phyloP scores from a whole-genome alignment of 2,113 vertebrate genomes.

The Xenopus borealis region DNA sequence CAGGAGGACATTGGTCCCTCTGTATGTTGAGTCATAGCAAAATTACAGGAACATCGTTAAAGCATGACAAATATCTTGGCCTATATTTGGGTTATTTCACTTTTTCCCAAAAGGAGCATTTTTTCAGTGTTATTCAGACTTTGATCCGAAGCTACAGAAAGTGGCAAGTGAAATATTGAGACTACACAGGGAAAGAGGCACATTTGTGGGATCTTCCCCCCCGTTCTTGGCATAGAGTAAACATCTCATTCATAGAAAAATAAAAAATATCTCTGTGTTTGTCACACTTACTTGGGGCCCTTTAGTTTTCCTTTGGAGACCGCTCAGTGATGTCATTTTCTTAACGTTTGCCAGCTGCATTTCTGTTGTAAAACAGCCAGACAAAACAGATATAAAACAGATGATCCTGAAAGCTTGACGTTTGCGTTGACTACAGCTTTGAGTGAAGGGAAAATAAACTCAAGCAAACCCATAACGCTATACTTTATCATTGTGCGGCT shows the following conservation, averaged over 20 bases:
- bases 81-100: constrained; percentile 8
- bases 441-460: constrained; percentile 59
- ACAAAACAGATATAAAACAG: constrained; percentile 68
- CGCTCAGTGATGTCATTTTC: constrained; percentile 67
- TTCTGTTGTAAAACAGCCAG: constrained; percentile 65
- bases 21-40: constrained; percentile 23
- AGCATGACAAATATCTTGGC: constrained; percentile 15
- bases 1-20: neutral
- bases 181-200: constrained; percentile 7
- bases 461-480: neutral
- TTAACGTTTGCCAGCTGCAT: constrained; percentile 65
- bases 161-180: too few species aligned
- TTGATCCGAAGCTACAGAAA: too few species aligned
- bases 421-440: constrained; percentile 65
- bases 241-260: too few species aligned
- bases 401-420: constrained; percentile 69
- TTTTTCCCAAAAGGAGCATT: constrained; percentile 20
- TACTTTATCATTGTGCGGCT: too few species aligned
- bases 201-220: constrained; percentile 42
- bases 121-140: neutral
- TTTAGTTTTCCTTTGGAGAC: constrained; percentile 64
- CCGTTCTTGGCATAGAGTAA: neutral
- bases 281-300: too few species aligned
- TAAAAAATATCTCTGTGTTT: too few species aligned
- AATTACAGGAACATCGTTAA: constrained; percentile 15